These are phyloP conservation scores for Heliconius nattereri DNA, from an alignment of 1,140 invertebrate genomes.

Conservation along the genomic window DNA sequence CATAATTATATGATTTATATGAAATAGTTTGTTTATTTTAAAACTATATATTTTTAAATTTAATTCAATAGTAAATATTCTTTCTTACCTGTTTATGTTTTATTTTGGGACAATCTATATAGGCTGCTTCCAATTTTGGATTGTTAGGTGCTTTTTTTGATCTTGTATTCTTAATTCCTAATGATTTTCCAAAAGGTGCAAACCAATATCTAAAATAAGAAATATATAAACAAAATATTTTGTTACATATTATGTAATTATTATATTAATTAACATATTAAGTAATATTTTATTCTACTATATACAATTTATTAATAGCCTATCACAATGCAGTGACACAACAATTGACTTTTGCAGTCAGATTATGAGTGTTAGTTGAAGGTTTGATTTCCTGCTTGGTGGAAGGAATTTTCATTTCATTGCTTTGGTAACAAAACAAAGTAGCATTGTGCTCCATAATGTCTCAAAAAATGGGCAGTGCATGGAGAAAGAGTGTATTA, in stretches of 20 bases:
- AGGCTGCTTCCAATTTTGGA: constrained; percentile 88
- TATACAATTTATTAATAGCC: no score
- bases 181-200: constrained; percentile 87
- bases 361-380: no score
- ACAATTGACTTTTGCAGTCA: no score
- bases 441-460: no score
- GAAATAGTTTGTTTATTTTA: background rate
- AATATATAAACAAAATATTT: background rate
- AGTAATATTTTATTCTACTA: no score
- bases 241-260: background rate
- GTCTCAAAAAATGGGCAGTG: no score
- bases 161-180: constrained; percentile 90
- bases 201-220: constrained; percentile 87
- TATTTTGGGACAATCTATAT: constrained; percentile 84
- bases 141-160: constrained; percentile 87
- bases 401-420: no score
- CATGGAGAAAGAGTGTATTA: no score
- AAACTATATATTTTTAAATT: background rate
- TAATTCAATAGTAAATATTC: background rate
- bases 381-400: no score
- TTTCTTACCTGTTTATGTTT: constrained; percentile 87
- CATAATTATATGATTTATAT: background rate
- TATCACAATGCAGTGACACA: no score
- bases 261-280: no score
- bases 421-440: no score